Percentiles rank a stretch among this genome's conserved stretches.
phyloP scores from a whole-genome alignment of 2,113 vertebrate genomes.

The Hymenochirus boettgeri region DNA sequence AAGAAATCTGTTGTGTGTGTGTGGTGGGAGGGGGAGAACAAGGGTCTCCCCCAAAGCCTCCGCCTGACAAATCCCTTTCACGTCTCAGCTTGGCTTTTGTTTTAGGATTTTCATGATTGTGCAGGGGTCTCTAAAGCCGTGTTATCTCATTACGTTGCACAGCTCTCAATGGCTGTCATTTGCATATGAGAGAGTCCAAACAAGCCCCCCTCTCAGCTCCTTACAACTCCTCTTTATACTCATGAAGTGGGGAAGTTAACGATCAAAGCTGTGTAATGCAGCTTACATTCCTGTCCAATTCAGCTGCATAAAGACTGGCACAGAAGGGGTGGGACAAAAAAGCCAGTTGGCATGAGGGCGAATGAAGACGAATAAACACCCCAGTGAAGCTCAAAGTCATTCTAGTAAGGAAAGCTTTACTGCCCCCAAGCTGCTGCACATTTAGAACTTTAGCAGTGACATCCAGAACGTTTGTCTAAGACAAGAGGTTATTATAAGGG shows the following conservation, averaged over 20 bases:
- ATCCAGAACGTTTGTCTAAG: too few species aligned
- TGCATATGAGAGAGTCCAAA: conserved; percentile 35
- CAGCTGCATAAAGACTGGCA: conserved; percentile 41
- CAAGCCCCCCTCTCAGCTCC: conserved; percentile 26
- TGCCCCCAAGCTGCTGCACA: too few species aligned
- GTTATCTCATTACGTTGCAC: conserved; percentile 31
- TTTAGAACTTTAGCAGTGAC: too few species aligned
- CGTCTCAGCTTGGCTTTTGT: conserved; percentile 34
- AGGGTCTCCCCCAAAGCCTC: not conserved
- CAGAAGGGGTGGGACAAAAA: conserved; percentile 22
- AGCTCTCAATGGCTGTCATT: conserved; percentile 16
- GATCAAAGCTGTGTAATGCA: conserved; percentile 43
- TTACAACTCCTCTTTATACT: conserved; percentile 26
- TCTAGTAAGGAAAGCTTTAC: conserved; percentile 1
- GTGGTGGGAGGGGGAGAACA: conserved; percentile 14
- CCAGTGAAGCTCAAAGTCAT: conserved; percentile 3
- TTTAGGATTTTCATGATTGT: conserved; percentile 34
- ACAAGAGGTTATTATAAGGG: too few species aligned
- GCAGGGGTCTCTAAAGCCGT: conserved; percentile 25
- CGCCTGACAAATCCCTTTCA: conserved; percentile 41
- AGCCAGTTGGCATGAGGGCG: conserved; percentile 25
- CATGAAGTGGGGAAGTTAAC: conserved; percentile 41
- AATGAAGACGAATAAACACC: conserved; percentile 23
- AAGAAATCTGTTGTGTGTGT: conserved; percentile 35
- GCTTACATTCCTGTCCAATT: conserved; percentile 42